These are phyloP conservation scores for Drosophila acutilabella DNA, from an alignment of 2,888 invertebrate genomes.

Conservation along the genomic window DNA sequence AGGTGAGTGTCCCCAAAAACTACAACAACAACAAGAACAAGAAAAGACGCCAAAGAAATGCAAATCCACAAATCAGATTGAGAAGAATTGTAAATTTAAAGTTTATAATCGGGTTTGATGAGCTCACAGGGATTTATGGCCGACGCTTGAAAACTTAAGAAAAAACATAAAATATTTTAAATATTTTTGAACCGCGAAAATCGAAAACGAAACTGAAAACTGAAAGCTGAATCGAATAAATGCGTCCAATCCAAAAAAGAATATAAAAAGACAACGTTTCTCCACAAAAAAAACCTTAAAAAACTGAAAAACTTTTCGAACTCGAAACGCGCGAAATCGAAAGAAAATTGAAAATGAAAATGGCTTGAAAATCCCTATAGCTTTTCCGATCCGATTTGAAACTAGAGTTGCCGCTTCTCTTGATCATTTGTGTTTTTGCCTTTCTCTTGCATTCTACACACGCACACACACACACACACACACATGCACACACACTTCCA, in stretches of 20 bases:
- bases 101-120: constrained; percentile 83
- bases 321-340: constrained; percentile 53
- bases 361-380: constrained; percentile 86
- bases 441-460: constrained; percentile 75
- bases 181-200: constrained; percentile 7
- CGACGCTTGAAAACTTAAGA: constrained; percentile 78
- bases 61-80: constrained; percentile 51
- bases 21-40: constrained; percentile 47
- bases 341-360: constrained; percentile 51
- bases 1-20: constrained; percentile 81
- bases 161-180: neutral
- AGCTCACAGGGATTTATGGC: constrained; percentile 86
- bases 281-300: constrained; percentile 26
- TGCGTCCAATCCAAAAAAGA: constrained; percentile 4
- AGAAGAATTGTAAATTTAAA: constrained; percentile 52
- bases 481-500: constrained; percentile 27
- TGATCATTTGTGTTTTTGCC: constrained; percentile 67
- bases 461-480: constrained; percentile 51
- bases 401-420: constrained; percentile 68
- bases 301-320: constrained; percentile 56
- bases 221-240: constrained; percentile 8
- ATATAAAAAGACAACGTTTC: constrained; percentile 27
- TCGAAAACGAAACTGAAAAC: constrained; percentile 7
- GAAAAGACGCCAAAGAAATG: constrained; percentile 68
- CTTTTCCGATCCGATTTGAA: constrained; percentile 85